Conservation (phyloP, 2,797 vertebrate genomes). For the Chanos chanos region DNA sequence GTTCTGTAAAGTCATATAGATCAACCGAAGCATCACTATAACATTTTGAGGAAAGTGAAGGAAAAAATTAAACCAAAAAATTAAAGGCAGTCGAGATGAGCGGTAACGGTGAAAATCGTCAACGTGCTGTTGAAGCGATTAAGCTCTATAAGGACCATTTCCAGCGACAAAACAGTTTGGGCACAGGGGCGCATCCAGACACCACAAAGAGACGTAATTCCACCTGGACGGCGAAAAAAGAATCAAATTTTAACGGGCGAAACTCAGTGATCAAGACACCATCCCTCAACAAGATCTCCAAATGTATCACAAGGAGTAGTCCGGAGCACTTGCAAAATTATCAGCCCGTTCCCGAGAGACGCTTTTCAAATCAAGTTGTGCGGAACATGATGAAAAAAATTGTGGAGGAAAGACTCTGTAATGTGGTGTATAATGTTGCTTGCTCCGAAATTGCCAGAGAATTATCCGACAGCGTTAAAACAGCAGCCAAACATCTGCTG, state of each 20-base stretch:
- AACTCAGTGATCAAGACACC: slow-evolving; percentile 14
- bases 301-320: too few species aligned
- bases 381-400: slow-evolving; percentile 35
- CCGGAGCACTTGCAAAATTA: neutral
- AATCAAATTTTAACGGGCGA: neutral
- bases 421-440: slow-evolving; percentile 24
- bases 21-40: too few species aligned
- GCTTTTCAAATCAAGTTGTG: slow-evolving; percentile 39
- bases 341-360: slow-evolving; percentile 28
- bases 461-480: slow-evolving; percentile 45
- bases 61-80: too few species aligned
- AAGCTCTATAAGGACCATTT: too few species aligned
- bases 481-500: slow-evolving; percentile 32
- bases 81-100: too few species aligned
- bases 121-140: too few species aligned
- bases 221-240: neutral
- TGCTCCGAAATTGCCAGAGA: slow-evolving; percentile 33
- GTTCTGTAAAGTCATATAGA: too few species aligned
- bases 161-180: neutral
- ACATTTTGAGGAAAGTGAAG: too few species aligned
- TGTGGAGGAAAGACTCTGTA: slow-evolving; percentile 35
- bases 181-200: neutral
- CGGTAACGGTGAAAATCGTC: too few species aligned
- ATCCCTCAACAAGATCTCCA: slow-evolving; percentile 19
- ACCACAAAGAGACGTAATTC: slow-evolving; percentile 2